Conservation (phyloP, 2,888 invertebrate species). For the Eurois occulta region DNA sequence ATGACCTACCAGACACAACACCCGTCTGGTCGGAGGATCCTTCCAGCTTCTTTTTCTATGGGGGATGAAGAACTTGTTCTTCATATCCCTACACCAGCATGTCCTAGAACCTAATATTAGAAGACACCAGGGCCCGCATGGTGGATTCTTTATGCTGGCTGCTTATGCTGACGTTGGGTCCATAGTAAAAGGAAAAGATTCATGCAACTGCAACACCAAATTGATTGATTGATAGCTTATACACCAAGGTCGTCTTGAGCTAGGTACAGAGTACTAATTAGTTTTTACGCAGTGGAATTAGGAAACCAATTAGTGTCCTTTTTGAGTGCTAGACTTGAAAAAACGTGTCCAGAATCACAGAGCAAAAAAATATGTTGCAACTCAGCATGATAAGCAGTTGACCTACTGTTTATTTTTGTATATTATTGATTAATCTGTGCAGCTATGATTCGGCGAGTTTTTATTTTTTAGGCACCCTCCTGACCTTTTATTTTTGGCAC, state of each 20-base stretch:
- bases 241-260: background rate
- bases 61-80: background rate
- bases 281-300: slow-evolving; percentile 12
- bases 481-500: slow-evolving; percentile 9
- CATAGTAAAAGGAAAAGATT: background rate
- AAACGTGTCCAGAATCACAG: background rate
- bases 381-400: slow-evolving; percentile 7
- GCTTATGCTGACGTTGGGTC: background rate
- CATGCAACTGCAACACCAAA: background rate
- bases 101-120: background rate
- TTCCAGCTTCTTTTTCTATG: background rate
- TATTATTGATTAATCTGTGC: background rate
- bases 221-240: background rate
- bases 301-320: slow-evolving; percentile 11
- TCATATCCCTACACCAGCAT: background rate
- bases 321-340: slow-evolving; percentile 21
- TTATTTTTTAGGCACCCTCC: slow-evolving; percentile 1
- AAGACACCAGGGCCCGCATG: background rate
- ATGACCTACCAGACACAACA: background rate
- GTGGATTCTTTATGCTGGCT: too few relatives aligned
- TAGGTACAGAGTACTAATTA: slow-evolving; percentile 22
- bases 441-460: slow-evolving; percentile 16
- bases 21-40: too few relatives aligned
- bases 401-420: slow-evolving; percentile 19
- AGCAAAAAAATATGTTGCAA: slow-evolving; percentile 24